Base-by-base conservation (phyloP, 2,113 vertebrate species). In the Athene cunicularia region DNA sequence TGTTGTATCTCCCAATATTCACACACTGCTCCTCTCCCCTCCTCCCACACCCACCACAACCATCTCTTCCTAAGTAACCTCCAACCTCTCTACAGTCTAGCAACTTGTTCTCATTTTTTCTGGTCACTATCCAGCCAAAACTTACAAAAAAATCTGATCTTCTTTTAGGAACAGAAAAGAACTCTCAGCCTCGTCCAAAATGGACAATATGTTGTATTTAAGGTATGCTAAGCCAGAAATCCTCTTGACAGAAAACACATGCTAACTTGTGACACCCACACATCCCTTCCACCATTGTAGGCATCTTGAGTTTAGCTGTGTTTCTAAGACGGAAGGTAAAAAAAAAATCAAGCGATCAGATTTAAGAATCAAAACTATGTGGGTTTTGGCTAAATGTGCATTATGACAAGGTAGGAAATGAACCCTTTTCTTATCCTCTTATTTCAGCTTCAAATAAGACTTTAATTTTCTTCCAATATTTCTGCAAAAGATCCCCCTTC, bases 361-460 rank as follows among this genome's bases (percentile, higher is more conserved):
- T 12, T 28, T 64, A 74, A 66, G n/a, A 92, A 90, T 16, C 35
- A 81, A 62, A 88, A 84, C 33, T 35, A 66, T 3, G 8, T 30
- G 33, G 10, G 2, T 88, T 91, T 79, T 64, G 35, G 43, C 80
- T 86, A 95, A 90, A 52, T 37, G 23, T 7, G 22, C 47, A 71
- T 71, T 86, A 90, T 73, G 66, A 92, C 3, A 10, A 92, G 72
- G 35, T 74, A 92, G 18, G 59, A 95, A 91, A 95, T 24, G 2
- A 93, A 91, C 60, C 39, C 55, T 89, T 90, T 90, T 90, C 79
- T 95, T 90, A 93, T 32, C 63, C 60, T 90, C 47, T 88, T 88
- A 62, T 71, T 95, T 87, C 73, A 95, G 70, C 60, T 95, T 94
- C 83, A 93, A 87, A 82, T n/a, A n/a, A 92, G 68, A 95, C 84